These are phyloP conservation scores for Trichoplusia ni DNA, from an alignment of 1,140 invertebrate species.

Conservation along the genomic window DNA sequence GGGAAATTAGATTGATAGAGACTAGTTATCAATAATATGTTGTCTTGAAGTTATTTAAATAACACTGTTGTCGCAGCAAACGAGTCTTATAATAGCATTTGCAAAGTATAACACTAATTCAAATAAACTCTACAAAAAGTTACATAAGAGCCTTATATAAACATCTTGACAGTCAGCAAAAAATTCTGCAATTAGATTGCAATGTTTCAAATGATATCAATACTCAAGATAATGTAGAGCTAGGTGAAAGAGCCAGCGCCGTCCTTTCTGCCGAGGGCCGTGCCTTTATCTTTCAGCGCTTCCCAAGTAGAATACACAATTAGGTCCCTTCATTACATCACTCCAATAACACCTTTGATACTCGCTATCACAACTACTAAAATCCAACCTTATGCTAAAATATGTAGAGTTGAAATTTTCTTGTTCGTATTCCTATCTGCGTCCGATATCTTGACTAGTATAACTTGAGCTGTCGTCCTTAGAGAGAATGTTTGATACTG, in stretches of 20 bases:
- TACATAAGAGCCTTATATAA: no score
- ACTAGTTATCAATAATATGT: no score
- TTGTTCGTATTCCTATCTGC: conserved; percentile 38
- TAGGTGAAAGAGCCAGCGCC: not conserved
- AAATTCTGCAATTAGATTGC: no score
- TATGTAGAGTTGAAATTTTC: conserved; percentile 28
- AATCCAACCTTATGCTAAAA: conserved; percentile 37
- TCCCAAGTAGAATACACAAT: conserved; percentile 76
- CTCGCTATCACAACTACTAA: conserved; percentile 13
- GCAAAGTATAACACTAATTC: no score
- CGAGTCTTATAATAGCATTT: no score
- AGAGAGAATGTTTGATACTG: conserved; percentile 66
- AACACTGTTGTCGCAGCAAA: no score
- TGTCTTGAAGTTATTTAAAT: no score
- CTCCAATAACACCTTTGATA: conserved; percentile 77
- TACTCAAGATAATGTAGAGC: conserved; percentile 40
- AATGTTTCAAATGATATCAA: no score
- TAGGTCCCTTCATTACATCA: conserved; percentile 78
- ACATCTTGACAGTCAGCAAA: no score
- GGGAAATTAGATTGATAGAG: no score
- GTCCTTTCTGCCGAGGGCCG: conserved; percentile 48
- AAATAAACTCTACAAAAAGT: no score
- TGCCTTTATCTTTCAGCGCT: conserved; percentile 67
- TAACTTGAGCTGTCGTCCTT: conserved; percentile 45
- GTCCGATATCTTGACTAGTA: conserved; percentile 45